Conservation (phyloP, 2,888 invertebrate genomes). For the Melolontha melolontha region DNA sequence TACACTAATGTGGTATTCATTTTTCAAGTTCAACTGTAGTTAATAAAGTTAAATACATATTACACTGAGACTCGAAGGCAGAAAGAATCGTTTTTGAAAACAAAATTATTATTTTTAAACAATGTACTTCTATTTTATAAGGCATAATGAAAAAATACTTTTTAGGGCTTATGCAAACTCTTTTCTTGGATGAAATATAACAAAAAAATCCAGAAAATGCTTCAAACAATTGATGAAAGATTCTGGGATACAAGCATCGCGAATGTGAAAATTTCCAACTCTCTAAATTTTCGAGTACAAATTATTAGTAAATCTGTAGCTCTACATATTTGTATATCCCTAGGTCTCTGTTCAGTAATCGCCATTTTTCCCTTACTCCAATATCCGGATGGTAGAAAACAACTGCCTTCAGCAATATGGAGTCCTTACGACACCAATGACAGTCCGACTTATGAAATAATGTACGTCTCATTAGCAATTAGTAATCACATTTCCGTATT, state of each 20-base stretch:
- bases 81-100: no score
- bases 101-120: no score
- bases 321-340: background rate
- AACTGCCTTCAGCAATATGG: slow-evolving; percentile 41
- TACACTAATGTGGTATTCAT: no score
- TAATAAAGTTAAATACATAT: no score
- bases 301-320: slow-evolving; percentile 15
- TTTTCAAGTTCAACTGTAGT: no score
- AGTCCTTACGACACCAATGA: slow-evolving; percentile 42
- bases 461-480: slow-evolving; percentile 16
- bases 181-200: slow-evolving; percentile 15
- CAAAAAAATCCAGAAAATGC: slow-evolving; percentile 36
- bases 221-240: slow-evolving; percentile 20
- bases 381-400: slow-evolving; percentile 41
- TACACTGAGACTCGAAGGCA: no score
- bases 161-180: slow-evolving; percentile 36
- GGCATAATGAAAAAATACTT: background rate
- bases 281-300: slow-evolving; percentile 10
- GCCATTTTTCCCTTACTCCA: slow-evolving; percentile 38
- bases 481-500: slow-evolving; percentile 37
- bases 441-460: slow-evolving; percentile 35
- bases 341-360: slow-evolving; percentile 11
- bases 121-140: no score
- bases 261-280: background rate
- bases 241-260: slow-evolving; percentile 42